Base-by-base conservation (phyloP, 2,888 invertebrate species). In the Microctonus hyperodae region DNA sequence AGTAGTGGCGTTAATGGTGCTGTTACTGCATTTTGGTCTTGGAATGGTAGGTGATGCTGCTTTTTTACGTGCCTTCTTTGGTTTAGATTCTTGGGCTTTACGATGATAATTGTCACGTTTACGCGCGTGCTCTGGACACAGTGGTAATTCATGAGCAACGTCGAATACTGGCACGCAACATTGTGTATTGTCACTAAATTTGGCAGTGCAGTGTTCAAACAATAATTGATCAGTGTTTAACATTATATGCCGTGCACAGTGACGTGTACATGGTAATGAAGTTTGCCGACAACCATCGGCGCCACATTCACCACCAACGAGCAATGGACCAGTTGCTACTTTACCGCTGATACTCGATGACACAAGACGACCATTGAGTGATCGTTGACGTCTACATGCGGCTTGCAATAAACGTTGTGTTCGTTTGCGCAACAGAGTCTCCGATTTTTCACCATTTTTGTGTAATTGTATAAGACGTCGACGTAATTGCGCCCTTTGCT, bases 161-260 rank as follows among this genome's bases (percentile, higher is more conserved):
- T 93, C 92, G 76, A 93, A 91, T 58, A 92, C 92, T 53, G 93
- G 92, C 72, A 90, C 87, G 78, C 91, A 90, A 83, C 93, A 93
- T 81, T 92, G 92, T 35, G 91, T 90, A 78, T 92, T 90, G 83
- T 93, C 91, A 66, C 91, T 88, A 82, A 91, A 91, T 83, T 92
- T 92, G 69, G 92, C 92, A 69, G 92, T 92, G 83, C 93, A 94
- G 76, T 91, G 90, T 80, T 90, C 90, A 84, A 92, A 94, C 71
- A 95, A 85, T 74, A 92, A 88, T 85, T 97, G 96, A 76, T 94
- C 93, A 10, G 90, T 88, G 82, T 95, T 94, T 70, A 90, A 88
- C 85, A 94, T 93, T 75, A 96, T 93, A 86, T 97, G 97, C 69
- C 90, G 85, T 44, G 91, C 87, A 83, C 96, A 97, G 81, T 95